phyloP scores from a whole-genome alignment of 2,113 vertebrate species.

The Ariopsis seemanni region DNA sequence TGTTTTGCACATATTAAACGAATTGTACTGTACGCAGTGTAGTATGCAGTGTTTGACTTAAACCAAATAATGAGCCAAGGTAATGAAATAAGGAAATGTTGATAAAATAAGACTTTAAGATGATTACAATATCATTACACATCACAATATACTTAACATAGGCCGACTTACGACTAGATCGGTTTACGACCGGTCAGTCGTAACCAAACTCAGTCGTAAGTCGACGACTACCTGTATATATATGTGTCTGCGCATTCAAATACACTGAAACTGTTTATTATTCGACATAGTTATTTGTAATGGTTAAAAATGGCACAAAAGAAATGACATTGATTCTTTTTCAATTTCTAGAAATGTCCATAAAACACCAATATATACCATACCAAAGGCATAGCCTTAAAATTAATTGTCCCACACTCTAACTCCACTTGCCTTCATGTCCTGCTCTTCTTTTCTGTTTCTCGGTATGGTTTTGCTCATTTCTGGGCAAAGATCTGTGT shows the following conservation, averaged over 20 bases:
- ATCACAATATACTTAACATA: too few species aligned
- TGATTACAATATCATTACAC: too few species aligned
- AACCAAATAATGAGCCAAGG: too few species aligned
- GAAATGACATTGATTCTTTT: background rate
- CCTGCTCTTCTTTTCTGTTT: background rate
- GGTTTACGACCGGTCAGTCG: too few species aligned
- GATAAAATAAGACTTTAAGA: too few species aligned
- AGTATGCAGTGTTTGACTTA: too few species aligned
- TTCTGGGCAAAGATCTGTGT: background rate
- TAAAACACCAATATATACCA: background rate
- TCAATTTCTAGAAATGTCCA: background rate
- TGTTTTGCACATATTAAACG: too few species aligned
- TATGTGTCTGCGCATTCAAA: background rate
- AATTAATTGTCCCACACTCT: background rate
- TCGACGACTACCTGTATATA: too few species aligned
- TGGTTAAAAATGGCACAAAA: background rate
- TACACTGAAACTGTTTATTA: background rate
- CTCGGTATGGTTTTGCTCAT: background rate
- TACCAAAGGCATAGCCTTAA: background rate
- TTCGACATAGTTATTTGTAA: background rate
- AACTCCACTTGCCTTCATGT: slow-evolving; percentile 6
- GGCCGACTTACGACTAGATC: too few species aligned
- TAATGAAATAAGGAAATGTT: too few species aligned
- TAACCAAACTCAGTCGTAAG: too few species aligned
- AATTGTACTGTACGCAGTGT: too few species aligned